Evolutionary conservation across 2,797 vertebrate genomes (phyloP).

Genomic region (Rachycentron canadum): DNA sequence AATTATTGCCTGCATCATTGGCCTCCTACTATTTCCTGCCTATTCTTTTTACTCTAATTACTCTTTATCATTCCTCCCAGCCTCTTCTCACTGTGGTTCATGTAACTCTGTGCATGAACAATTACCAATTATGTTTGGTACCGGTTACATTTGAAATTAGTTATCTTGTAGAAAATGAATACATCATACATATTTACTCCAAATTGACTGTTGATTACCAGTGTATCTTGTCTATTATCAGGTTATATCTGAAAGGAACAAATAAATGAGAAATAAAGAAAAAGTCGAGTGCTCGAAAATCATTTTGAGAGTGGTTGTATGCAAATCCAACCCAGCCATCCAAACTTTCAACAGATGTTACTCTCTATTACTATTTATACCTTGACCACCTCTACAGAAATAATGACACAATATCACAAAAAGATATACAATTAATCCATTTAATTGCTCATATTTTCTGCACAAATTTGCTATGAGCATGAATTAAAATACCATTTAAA

Average conservation of each 20-base stretch:
- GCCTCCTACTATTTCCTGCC: constrained; percentile 50
- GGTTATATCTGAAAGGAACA: neutral
- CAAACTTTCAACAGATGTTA: neutral
- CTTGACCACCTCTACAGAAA: neutral
- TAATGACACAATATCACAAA: neutral
- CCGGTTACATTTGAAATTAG: neutral
- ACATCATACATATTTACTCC: neutral
- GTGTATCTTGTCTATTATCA: no score
- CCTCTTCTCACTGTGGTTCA: constrained; percentile 21
- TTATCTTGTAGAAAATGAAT: no score
- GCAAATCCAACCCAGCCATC: no score
- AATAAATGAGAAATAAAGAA: neutral
- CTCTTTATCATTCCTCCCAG: constrained; percentile 39
- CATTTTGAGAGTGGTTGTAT: no score
- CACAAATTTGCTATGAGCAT: neutral
- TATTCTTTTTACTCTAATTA: constrained; percentile 47
- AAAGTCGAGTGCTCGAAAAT: neutral
- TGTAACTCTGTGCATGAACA: no score
- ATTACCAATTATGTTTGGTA: no score
- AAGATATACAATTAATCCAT: no score
- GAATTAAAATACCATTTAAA: neutral
- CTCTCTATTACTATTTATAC: neutral
- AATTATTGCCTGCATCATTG: constrained; percentile 59
- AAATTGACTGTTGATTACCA: no score
- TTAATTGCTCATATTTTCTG: neutral